Evolutionary conservation across 2,797 vertebrate genomes (phyloP).

Genomic region (Scolopax rusticola): DNA sequence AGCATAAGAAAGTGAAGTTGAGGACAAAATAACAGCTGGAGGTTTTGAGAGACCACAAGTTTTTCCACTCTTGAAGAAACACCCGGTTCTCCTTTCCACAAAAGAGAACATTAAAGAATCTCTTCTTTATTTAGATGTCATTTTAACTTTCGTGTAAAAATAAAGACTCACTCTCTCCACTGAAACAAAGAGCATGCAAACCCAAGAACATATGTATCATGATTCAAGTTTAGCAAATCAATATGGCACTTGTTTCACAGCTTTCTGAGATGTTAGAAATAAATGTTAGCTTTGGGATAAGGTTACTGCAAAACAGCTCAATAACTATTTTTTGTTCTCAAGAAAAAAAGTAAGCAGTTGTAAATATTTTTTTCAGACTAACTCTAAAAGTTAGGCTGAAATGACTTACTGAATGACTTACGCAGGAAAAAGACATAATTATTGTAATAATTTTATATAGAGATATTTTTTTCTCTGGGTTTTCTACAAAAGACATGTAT

Average conservation of each 20-base stretch:
- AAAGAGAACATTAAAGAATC: background rate
- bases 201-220: background rate
- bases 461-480: background rate
- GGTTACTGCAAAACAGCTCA: background rate
- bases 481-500: background rate
- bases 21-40: background rate
- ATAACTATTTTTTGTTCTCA: background rate
- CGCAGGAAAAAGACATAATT: background rate
- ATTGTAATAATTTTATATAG: background rate
- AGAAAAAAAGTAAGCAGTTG: background rate
- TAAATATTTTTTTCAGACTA: background rate
- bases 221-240: background rate
- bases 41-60: background rate
- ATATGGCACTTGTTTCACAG: background rate
- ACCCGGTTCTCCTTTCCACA: background rate
- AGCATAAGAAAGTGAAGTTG: background rate
- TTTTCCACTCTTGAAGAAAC: slow-evolving; percentile 1
- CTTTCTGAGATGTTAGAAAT: background rate
- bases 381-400: background rate
- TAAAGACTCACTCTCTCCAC: background rate
- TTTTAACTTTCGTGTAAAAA: background rate
- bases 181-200: background rate
- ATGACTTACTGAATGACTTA: background rate
- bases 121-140: background rate
- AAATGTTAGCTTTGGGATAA: background rate